Conservation (phyloP, 1,140 invertebrate genomes). For the Drosophila parabipectinata region DNA sequence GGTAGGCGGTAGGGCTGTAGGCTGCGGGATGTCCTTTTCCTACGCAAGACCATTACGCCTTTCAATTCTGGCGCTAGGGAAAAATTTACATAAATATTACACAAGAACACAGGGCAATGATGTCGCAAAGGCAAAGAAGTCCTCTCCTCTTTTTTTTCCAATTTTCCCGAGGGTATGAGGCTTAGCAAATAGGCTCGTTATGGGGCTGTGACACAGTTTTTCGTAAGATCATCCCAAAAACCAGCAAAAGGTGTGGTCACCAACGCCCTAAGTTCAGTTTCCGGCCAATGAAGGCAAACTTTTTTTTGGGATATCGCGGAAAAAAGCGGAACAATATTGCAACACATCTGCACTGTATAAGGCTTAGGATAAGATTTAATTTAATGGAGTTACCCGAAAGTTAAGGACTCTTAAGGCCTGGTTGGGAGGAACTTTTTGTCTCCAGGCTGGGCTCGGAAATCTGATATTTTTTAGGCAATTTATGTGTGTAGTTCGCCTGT, state of each 20-base stretch:
- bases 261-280: slow-evolving; percentile 48
- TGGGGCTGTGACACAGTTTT: slow-evolving; percentile 21
- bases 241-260: slow-evolving; percentile 72
- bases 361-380: slow-evolving; percentile 8
- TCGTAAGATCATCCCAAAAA: slow-evolving; percentile 48
- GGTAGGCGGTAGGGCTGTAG: too few relatives aligned
- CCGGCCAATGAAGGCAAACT: slow-evolving; percentile 46
- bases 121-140: slow-evolving; percentile 1
- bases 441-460: neutral
- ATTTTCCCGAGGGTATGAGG: slow-evolving; percentile 49
- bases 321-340: slow-evolving; percentile 4
- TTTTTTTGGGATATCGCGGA: slow-evolving; percentile 14
- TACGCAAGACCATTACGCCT: slow-evolving; percentile 74
- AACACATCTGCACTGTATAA: slow-evolving; percentile 30
- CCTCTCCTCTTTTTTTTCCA: slow-evolving; percentile 1
- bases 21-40: slow-evolving; percentile 2
- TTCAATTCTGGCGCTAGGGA: slow-evolving; percentile 67
- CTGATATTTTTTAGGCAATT: slow-evolving; percentile 32
- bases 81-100: slow-evolving; percentile 78
- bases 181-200: slow-evolving; percentile 78
- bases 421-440: slow-evolving; percentile 4
- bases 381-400: slow-evolving; percentile 26
- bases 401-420: slow-evolving; percentile 1
- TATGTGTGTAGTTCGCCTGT: slow-evolving; percentile 31
- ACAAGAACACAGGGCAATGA: slow-evolving; percentile 45